Evolutionary conservation across 2,113 vertebrate species (phyloP).

Genomic region (Anas platyrhynchos): DNA sequence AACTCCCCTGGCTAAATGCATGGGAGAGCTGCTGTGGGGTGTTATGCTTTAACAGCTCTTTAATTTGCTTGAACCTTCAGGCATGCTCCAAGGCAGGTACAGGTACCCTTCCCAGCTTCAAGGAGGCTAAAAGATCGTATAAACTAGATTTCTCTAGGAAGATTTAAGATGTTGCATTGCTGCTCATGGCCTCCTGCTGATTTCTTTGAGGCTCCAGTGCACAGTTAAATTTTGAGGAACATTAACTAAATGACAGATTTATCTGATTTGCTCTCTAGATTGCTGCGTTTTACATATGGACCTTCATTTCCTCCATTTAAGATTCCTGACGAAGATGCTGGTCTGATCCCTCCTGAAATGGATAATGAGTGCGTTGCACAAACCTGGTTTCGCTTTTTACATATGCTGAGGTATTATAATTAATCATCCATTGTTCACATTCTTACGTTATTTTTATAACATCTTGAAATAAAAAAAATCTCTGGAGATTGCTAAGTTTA

Average conservation of each 20-base stretch:
- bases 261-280: conserved; percentile 73
- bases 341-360: conserved; percentile 93
- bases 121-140: background rate
- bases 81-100: background rate
- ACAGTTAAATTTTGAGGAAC: background rate
- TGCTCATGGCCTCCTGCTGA: background rate
- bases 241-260: background rate
- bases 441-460: background rate
- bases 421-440: background rate
- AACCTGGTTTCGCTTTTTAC: conserved; percentile 97
- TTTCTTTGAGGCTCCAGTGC: background rate
- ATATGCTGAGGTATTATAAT: conserved; percentile 91
- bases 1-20: background rate
- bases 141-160: background rate
- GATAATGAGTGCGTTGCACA: conserved; percentile 94
- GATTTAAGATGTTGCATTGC: background rate
- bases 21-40: background rate
- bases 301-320: conserved; percentile 94
- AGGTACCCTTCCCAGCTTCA: background rate
- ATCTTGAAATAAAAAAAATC: background rate
- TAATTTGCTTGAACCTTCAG: background rate
- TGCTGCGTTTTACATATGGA: conserved; percentile 92
- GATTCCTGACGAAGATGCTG: conserved; percentile 93
- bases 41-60: background rate
- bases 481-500: background rate